Base-by-base conservation (phyloP, 2,797 vertebrate species). In the Peromyscus aztecus region DNA sequence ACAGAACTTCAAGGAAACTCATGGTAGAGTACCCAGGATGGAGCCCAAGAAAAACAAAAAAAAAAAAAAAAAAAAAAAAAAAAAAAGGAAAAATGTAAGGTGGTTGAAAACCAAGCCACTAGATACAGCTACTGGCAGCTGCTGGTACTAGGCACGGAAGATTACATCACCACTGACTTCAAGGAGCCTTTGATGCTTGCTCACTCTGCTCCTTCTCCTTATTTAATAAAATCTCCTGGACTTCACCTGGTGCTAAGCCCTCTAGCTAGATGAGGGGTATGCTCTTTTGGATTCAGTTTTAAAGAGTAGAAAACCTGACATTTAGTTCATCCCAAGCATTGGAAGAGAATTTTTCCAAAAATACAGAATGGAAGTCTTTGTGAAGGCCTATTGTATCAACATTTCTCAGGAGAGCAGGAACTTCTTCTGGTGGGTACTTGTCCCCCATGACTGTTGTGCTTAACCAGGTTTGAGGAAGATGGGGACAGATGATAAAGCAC, bases 1-100 rank as follows among this genome's bases (percentile, higher is more conserved):
- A n/a, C 6, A 77, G 46, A 71, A 49, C 43, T 75, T 75, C 55
- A n/a, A 93, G 86, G 13, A 55, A 59, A 94, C 43, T 71, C 9
- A 40, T 21, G 52, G 31, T 24, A 49, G 27, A 27, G 61, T 89
- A 1, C 23, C 11, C 31, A 61, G 57, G 87, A 27, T 4, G 12
- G 16, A 88, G 57, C 4, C 11, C 31, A 76, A 9, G 69, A 63
- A 13, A 49, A 49, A 86, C 90, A 92, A 49, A 49, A 52, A 89
- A 93, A 92, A 31, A n/a, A 76, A 9, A 86, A 63, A 13, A 49
- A 49, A 86, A 92, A 92, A 49, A 49, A 52, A 89, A 93, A 92
- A 31, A n/a, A 76, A 9, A 86, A 59, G 29, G 46, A 57, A 65
- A 86, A 90, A n/a, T 5, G 43, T 21, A 27, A 76, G 55, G 87